Base-by-base conservation (phyloP, 2,888 invertebrate genomes). In the Spicauda simplicius region DNA sequence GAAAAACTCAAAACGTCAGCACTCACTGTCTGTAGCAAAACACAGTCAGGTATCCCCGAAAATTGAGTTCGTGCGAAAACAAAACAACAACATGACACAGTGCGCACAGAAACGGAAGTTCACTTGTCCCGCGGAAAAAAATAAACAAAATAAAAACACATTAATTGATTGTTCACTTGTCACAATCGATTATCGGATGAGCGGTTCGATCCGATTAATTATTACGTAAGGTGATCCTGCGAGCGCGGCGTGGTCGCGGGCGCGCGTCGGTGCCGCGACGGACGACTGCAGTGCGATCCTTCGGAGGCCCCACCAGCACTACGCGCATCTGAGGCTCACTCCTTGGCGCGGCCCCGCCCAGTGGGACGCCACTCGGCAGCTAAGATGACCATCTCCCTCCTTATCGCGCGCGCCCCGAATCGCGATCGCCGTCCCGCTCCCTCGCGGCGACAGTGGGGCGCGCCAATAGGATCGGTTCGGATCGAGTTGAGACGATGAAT, bases 301-400 rank as follows among this genome's bases (percentile, higher is more conserved):
- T 91, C 91, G 93, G 84, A 87, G 90, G 88, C 94, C 94, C 95
- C 94, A 93, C 94, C 94, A 94, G 90, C 94, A 90, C 94, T 90
- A 88, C 92, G 94, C 94, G 94, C 94, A 94, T 94, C 94, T 93
- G 90, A 94, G 93, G 93, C 91, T 91, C 93, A 86, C 91, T 93
- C 89, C 90, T 88, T 89, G 84, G 87, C 88, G 86, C 90, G 89
- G 94, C 95, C 93, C 94, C 95, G 94, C 95, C 95, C 93, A 90
- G 90, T 91, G 90, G 94, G 94, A 91, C 90, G 93, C 92, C 77
- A 90, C 92, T 89, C 91, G 87, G 82, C 80, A 81, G 86, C 90
- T 92, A 93, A 93, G 92, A 93, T 92, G 90, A 91, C 91, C 91
- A 85, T 87, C 88, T 85, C 85, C 90, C 91, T 93, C 93, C 80